Evolutionary conservation across 2,797 vertebrate genomes (phyloP).

Genomic region (Ctenopoma multispine): DNA sequence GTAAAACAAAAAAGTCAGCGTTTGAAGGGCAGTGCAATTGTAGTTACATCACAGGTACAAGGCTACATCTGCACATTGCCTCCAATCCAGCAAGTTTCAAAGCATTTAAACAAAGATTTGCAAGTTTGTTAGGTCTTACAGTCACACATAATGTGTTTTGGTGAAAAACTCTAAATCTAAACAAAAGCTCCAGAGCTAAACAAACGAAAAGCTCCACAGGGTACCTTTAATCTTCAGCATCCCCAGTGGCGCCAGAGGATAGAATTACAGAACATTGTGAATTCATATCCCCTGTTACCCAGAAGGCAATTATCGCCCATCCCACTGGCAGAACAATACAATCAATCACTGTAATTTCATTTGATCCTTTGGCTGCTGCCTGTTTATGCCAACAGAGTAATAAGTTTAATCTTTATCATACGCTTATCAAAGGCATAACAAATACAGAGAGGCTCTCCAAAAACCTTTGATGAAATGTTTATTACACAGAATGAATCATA

Average conservation of each 20-base stretch:
- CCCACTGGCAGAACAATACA: conserved; percentile 85
- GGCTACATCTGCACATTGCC: neutral
- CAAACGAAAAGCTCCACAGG: conserved; percentile 74
- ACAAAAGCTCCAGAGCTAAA: conserved; percentile 67
- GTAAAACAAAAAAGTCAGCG: neutral
- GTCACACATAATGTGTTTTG: conserved; percentile 42
- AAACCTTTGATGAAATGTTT: conserved; percentile 85
- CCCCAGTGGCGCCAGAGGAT: conserved; percentile 79
- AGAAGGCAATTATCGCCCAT: conserved; percentile 83
- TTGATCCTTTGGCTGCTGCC: conserved; percentile 85
- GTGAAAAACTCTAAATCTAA: conserved; percentile 59
- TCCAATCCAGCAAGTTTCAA: conserved; percentile 6
- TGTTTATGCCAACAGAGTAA: conserved; percentile 86
- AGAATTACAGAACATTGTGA: conserved; percentile 83
- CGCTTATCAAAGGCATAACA: conserved; percentile 83
- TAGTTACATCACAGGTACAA: neutral
- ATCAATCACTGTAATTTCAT: conserved; percentile 88
- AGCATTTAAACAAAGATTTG: neutral
- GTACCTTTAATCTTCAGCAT: conserved; percentile 80
- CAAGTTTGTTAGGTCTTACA: conserved; percentile 30
- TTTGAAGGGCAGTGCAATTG: neutral
- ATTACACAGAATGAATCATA: conserved; percentile 85
- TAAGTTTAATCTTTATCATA: conserved; percentile 87
- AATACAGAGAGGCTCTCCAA: conserved; percentile 80
- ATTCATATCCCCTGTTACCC: conserved; percentile 84